Evolutionary conservation across 1,140 invertebrate genomes (phyloP).

Genomic region (Paralvinella palmiformis): DNA sequence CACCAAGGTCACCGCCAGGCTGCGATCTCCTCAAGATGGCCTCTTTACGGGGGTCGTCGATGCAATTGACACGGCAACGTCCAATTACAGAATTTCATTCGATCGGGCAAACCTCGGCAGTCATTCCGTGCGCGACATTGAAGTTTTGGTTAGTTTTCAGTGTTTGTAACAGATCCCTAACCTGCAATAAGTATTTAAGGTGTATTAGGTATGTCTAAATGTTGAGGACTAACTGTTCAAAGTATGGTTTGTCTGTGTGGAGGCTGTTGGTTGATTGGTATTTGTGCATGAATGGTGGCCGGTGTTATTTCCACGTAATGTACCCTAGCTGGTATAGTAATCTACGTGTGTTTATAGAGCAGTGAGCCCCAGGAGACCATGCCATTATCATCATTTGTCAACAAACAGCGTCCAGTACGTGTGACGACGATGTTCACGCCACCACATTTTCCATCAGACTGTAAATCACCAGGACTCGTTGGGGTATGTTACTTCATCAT

Average conservation of each 20-base stretch:
- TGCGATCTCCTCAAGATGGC: conserved; percentile 91
- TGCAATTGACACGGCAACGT: conserved; percentile 93
- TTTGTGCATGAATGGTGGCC: no score
- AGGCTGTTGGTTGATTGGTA: no score
- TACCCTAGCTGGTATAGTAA: background rate
- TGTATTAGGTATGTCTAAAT: no score
- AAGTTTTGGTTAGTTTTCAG: conserved; percentile 75
- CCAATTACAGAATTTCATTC: conserved; percentile 96
- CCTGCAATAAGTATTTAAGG: no score
- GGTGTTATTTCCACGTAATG: background rate
- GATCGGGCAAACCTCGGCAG: conserved; percentile 88
- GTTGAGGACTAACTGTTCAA: no score
- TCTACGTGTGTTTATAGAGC: conserved; percentile 54
- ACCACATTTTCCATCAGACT: conserved; percentile 53
- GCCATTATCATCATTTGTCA: conserved; percentile 65
- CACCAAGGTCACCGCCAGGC: conserved; percentile 79
- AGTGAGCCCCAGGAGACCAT: conserved; percentile 88
- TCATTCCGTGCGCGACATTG: conserved; percentile 92
- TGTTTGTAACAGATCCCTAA: no score
- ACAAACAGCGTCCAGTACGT: conserved; percentile 36
- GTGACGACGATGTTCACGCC: conserved; percentile 55
- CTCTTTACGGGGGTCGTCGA: conserved; percentile 93
- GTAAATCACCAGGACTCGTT: conserved; percentile 52
- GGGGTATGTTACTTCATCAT: conserved; percentile 33
- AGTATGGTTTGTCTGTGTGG: no score